phyloP scores from a whole-genome alignment of 2,888 invertebrate species.

The Entomobrya proxima region DNA sequence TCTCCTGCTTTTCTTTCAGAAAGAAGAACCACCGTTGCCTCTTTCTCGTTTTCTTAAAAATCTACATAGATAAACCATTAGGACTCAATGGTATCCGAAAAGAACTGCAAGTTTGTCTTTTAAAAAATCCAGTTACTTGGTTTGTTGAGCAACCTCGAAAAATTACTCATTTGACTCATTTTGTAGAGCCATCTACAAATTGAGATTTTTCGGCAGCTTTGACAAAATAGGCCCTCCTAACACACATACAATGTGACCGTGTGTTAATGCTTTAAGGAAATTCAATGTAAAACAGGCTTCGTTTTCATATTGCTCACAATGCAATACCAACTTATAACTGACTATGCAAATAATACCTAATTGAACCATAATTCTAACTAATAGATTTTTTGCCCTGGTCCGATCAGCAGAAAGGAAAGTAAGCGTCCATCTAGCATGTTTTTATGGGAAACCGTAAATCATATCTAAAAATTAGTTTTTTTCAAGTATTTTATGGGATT shows the following conservation, averaged over 20 bases:
- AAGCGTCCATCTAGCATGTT: too few species aligned
- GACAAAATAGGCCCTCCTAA: background rate
- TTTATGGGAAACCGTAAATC: background rate
- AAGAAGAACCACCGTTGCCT: constrained; percentile 46
- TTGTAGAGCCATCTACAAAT: background rate
- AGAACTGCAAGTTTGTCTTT: background rate
- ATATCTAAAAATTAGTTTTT: background rate
- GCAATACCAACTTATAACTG: too few species aligned
- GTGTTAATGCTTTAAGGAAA: too few species aligned
- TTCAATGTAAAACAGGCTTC: too few species aligned
- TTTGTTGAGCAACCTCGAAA: background rate
- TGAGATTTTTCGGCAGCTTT: background rate
- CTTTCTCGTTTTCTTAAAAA: constrained; percentile 29
- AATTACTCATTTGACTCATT: background rate
- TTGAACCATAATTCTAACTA: too few species aligned
- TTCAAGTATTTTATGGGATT: background rate
- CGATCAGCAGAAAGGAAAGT: too few species aligned
- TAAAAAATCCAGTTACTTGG: constrained; percentile 26
- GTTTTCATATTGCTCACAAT: too few species aligned
- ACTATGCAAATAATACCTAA: too few species aligned
- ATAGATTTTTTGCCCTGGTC: too few species aligned
- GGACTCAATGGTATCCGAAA: background rate
- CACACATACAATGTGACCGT: background rate
- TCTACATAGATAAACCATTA: constrained; percentile 27
- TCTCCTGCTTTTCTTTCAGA: constrained; percentile 21